A percentile compares a stretch with the other conserved stretches of the same genome.
phyloP scores from a whole-genome alignment of 2,888 invertebrate species.

The Amphipyra berbera region DNA sequence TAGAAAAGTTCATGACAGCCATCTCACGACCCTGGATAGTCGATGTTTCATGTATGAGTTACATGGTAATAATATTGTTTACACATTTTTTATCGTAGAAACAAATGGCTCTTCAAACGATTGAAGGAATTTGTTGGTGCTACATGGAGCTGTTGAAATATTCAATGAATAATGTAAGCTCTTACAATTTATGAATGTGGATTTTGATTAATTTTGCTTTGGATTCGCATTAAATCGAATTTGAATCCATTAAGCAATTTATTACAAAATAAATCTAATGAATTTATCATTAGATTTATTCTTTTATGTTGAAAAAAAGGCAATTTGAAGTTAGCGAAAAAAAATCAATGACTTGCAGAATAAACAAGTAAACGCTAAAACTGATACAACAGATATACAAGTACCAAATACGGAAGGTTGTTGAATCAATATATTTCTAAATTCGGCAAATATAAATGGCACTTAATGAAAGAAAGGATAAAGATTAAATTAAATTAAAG shows the following conservation, averaged over 20 bases:
- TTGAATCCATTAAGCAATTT: conserved; percentile 17
- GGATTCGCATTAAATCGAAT: conserved; percentile 16
- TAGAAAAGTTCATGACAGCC: conserved; percentile 28
- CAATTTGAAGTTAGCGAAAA: conserved; percentile 19
- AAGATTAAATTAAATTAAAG: too few species aligned
- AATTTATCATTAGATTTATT: conserved; percentile 34
- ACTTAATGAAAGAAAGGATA: conserved; percentile 32
- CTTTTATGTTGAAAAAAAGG: conserved; percentile 27
- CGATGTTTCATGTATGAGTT: conserved; percentile 33
- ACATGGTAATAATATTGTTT: conserved; percentile 22
- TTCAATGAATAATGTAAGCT: neutral
- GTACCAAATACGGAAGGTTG: conserved; percentile 37
- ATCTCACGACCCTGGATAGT: conserved; percentile 26
- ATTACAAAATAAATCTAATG: conserved; percentile 27
- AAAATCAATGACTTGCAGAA: conserved; percentile 37
- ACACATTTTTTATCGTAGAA: conserved; percentile 2
- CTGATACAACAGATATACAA: conserved; percentile 7
- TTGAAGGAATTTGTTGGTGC: conserved; percentile 3
- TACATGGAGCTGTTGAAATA: neutral
- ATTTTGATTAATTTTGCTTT: conserved; percentile 15
- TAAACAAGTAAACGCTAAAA: conserved; percentile 26
- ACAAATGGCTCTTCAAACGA: neutral
- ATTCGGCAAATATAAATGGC: conserved; percentile 22
- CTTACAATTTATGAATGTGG: neutral
- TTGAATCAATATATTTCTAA: conserved; percentile 29